Percentiles rank a stretch among this genome's conserved stretches.
These are phyloP conservation scores for Callyntrura sp. DNA, from an alignment of 2,888 invertebrate species.

Conservation along the genomic window DNA sequence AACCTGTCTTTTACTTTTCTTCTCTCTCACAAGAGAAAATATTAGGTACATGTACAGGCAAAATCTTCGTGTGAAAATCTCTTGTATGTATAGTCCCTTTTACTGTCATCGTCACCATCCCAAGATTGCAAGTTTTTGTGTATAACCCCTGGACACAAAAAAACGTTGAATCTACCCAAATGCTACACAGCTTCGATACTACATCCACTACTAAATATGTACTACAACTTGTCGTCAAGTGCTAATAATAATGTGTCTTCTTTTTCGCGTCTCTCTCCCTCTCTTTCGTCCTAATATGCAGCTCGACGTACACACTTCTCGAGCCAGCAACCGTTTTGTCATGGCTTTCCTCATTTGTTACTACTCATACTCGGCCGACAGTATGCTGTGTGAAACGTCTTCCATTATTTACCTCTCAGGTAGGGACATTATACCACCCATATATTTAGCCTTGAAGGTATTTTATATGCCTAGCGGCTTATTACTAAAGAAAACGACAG, in stretches of 20 bases:
- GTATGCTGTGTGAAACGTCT: not conserved
- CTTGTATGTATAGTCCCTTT: constrained; percentile 38
- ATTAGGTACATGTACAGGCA: constrained; percentile 64
- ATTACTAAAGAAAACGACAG: not conserved
- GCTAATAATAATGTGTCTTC: constrained; percentile 65
- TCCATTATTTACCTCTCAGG: constrained; percentile 2
- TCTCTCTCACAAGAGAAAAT: constrained; percentile 20
- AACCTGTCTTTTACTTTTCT: not conserved
- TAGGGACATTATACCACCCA: not conserved
- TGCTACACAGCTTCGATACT: not conserved
- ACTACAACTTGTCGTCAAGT: constrained; percentile 65
- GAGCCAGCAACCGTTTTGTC: constrained; percentile 45
- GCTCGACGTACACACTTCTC: not conserved
- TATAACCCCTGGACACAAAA: not conserved
- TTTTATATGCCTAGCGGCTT: not conserved
- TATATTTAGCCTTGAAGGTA: not conserved
- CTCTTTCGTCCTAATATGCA: not conserved
- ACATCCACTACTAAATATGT: not conserved
- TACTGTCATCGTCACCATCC: constrained; percentile 4
- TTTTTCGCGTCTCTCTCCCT: constrained; percentile 14
- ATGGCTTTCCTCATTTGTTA: constrained; percentile 55
- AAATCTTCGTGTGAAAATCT: constrained; percentile 71
- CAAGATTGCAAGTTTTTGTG: not conserved
- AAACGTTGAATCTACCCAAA: not conserved
- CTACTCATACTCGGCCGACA: not conserved